phyloP scores from a whole-genome alignment of 92 coral and sea anemone genomes.

The Zoanthus solanderi region DNA sequence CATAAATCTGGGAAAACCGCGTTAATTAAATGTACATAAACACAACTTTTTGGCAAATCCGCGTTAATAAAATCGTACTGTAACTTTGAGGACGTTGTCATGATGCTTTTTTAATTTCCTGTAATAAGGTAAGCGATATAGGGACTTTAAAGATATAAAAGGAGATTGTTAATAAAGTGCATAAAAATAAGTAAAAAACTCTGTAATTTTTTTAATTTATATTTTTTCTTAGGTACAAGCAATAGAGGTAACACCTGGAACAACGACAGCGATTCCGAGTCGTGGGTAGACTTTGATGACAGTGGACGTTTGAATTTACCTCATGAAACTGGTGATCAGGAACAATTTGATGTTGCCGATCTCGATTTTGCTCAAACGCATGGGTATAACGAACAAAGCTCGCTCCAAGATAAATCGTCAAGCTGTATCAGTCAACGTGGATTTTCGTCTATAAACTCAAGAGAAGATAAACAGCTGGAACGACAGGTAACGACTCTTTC shows the following conservation, averaged over 20 bases:
- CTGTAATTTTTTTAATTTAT: neutral
- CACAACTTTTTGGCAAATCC: too few relatives aligned
- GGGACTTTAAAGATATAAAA: too few relatives aligned
- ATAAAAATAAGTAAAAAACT: too few relatives aligned
- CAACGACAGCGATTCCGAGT: constrained; percentile 65
- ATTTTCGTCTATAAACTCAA: constrained; percentile 4
- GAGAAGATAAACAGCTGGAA: neutral
- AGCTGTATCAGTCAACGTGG: constrained; percentile 18
- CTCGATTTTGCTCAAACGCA: constrained; percentile 69
- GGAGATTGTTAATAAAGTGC: too few relatives aligned
- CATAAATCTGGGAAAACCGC: too few relatives aligned
- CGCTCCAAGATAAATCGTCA: neutral
- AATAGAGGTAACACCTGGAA: constrained; percentile 23
- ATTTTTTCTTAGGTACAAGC: constrained; percentile 8
- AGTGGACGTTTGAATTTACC: constrained; percentile 25
- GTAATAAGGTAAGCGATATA: too few relatives aligned
- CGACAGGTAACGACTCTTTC: neutral
- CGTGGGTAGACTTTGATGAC: constrained; percentile 73
- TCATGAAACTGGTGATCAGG: constrained; percentile 15
- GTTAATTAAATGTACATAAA: too few relatives aligned
- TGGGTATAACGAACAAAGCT: constrained; percentile 6
- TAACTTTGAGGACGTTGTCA: too few relatives aligned
- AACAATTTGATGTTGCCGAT: constrained; percentile 66
- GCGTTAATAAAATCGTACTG: too few relatives aligned
- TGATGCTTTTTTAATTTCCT: too few relatives aligned